Evolutionary conservation across 2,888 invertebrate species (phyloP), one percentile per base, ranked within the genome.

Genomic region (Ceramica pisi): DNA sequence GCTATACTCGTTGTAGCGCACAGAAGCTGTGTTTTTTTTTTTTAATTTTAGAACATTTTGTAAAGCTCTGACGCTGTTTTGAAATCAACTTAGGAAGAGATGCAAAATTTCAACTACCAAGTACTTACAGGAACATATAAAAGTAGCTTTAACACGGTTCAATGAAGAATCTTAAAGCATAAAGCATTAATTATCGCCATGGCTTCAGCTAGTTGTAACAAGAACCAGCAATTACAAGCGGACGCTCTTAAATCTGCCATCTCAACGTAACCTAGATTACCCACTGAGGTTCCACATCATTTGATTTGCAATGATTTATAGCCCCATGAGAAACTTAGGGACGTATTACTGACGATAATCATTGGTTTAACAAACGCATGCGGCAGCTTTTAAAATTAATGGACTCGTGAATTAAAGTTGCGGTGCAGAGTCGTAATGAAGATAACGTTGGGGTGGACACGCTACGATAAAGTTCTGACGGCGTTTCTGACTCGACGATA

Each of bases 371-470:
- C 90, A 91, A 93, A 92, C 88, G 89, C 84, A 91, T 74, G 92
- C 91, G 91, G 91, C 91, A 88, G 91, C 92, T 92, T 92, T 93
- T 93, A 92, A 93, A 95, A 94, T 94, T 93, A 95, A 95, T 94
- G 94, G 93, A 92, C 89, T 92, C 89, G 91, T 91, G 94, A 94
- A 95, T 94, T 93, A 93, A 94, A 94, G 90, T 92, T 90, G 91
- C 91, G 86, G 89, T 88, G 90, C 89, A 84, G 89, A 93, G 89
- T 90, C 89, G 92, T 94, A 95, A 95, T 95, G 94, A 95, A 95
- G 95, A 95, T 95, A 95, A 94, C 92, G 90, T 79, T 82, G 82
- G 88, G 86, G 89, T 89, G 90, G 95, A 95, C 94, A 92, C 88
- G 66, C 74, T 67, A 82, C 89, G 95, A 95, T 95, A 94, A 94